Evolutionary conservation across 2,888 invertebrate species (phyloP).

Genomic region (Mythimna vitellina): DNA sequence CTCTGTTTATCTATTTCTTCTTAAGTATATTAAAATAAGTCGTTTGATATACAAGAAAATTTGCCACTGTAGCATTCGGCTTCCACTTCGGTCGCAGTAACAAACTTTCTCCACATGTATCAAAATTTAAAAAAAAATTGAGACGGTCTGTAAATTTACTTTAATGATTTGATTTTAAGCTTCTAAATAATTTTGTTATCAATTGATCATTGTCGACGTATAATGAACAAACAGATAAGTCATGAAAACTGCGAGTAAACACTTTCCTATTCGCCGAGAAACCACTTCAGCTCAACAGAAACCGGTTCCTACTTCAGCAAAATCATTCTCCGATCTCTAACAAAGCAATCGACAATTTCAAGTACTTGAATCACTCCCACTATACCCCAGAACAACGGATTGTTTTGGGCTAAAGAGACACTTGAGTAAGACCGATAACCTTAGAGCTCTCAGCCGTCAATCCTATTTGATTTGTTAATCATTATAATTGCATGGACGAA

Average conservation of each 20-base stretch:
- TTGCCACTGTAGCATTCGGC: too few species aligned
- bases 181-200: too few species aligned
- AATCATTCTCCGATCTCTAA: slow-evolving; percentile 7
- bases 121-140: too few species aligned
- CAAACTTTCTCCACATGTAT: too few species aligned
- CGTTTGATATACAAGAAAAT: too few species aligned
- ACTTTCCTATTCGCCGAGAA: neutral
- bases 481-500: slow-evolving; percentile 36
- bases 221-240: too few species aligned
- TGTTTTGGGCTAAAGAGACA: slow-evolving; percentile 33
- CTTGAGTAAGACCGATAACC: slow-evolving; percentile 47
- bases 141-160: too few species aligned
- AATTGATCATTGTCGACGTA: too few species aligned
- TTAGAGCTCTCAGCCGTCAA: slow-evolving; percentile 31
- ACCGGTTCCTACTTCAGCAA: neutral
- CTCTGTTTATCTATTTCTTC: too few species aligned
- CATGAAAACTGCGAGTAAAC: neutral
- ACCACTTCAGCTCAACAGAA: slow-evolving; percentile 2
- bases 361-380: slow-evolving; percentile 22
- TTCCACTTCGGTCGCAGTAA: too few species aligned
- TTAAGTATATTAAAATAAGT: too few species aligned
- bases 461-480: slow-evolving; percentile 62
- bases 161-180: too few species aligned
- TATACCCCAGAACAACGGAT: slow-evolving; percentile 36
- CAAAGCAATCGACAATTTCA: slow-evolving; percentile 11